phyloP scores from a whole-genome alignment of 2,888 invertebrate genomes.

The Odontocerum albicorne region DNA sequence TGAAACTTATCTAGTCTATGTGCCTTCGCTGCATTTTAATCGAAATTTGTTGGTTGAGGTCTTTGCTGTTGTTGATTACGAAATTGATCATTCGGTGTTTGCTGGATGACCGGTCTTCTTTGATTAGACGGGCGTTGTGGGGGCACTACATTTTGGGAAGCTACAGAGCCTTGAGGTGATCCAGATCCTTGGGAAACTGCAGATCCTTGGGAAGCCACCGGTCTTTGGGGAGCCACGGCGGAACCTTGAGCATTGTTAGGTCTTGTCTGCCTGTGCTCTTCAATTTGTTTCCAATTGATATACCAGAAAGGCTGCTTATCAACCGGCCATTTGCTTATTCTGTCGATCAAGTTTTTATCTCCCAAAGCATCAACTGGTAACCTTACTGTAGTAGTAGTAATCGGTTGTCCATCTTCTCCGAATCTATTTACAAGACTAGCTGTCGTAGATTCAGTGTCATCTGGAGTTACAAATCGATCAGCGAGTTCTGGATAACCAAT shows the following conservation, averaged over 20 bases:
- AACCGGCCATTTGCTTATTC: slow-evolving; percentile 64
- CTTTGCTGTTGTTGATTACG: too few relatives aligned
- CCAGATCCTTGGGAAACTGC: not conserved
- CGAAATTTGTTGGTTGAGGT: too few relatives aligned
- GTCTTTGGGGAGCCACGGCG: not conserved
- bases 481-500: slow-evolving; percentile 63
- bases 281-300: slow-evolving; percentile 67
- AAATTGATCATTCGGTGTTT: too few relatives aligned
- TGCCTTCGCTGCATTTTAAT: too few relatives aligned
- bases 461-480: slow-evolving; percentile 43
- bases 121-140: too few relatives aligned
- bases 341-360: slow-evolving; percentile 61
- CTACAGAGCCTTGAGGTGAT: not conserved
- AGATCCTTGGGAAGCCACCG: not conserved
- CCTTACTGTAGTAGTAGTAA: slow-evolving; percentile 43
- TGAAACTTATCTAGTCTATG: too few relatives aligned
- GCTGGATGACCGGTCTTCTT: too few relatives aligned
- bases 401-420: slow-evolving; percentile 46
- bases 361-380: slow-evolving; percentile 69
- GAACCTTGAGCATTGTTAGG: slow-evolving; percentile 13
- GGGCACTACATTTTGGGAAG: too few relatives aligned
- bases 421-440: slow-evolving; percentile 54
- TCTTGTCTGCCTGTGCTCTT: slow-evolving; percentile 54
- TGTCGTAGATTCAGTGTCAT: slow-evolving; percentile 35
- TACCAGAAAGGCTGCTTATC: slow-evolving; percentile 75